Base-by-base conservation (phyloP, 2,888 invertebrate species). In the Drosophila austrosaltans region DNA sequence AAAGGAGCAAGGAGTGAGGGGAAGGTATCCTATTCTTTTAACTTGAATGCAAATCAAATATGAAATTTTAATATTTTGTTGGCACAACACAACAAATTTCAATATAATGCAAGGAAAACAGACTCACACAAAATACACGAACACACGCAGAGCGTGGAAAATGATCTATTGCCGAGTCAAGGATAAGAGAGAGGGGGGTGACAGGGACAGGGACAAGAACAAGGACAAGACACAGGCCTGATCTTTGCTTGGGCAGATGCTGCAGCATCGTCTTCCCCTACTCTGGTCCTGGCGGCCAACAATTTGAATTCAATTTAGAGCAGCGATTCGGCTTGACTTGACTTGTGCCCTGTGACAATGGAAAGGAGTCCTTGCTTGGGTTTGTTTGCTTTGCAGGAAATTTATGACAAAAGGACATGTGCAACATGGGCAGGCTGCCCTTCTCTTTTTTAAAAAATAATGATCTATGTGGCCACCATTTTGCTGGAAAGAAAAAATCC, bases 281-380 rank as follows among this genome's bases (percentile, higher is more conserved):
- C 64, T 70, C 62, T 59, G 39, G 62, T 53, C 56, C 63, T 57
- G 62, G 53, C 53, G 61, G 53, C 53, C 54, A 53, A 58, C 77
- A 79, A 88, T 89, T 90, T 88, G 82, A 89, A 90, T 89, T 85
- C 80, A 89, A 91, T 91, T 91, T 87, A 84, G 90, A 81, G 86
- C 81, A 89, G 53, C 59, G 67, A 73, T 82, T 77, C 75, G 25
- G 81, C 67, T 82, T 73, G 83, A 69, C 65, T 87, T 87, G 89
- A 82, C 89, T 86, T 87, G 89, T 79, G 85, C 77, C 82, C 65
- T 62, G 54, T 66, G 73, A 69, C 72, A 69, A 63, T 58, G 60
- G 54, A 66, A 20, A 65, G 39, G 57, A 54, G 71, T 69, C 81
- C 79, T 72, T 82, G 63, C 79, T 72, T 82, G 63, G 71, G 72